phyloP scores from a whole-genome alignment of 2,797 vertebrate genomes.

The Centropyge bicolor region DNA sequence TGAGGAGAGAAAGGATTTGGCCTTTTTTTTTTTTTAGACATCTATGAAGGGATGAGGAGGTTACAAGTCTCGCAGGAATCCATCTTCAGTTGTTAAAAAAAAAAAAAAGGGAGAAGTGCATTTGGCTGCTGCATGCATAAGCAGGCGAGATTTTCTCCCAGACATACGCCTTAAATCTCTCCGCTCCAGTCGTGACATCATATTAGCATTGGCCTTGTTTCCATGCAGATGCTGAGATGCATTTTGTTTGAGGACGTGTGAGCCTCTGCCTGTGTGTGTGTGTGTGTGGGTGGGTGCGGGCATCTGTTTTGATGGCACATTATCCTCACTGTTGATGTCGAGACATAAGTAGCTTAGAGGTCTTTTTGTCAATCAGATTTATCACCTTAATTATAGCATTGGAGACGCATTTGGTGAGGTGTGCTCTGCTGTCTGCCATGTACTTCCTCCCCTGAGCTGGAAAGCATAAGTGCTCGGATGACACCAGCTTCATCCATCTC shows the following conservation, averaged over 20 bases:
- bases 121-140: slow-evolving; percentile 68
- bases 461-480: slow-evolving; percentile 58
- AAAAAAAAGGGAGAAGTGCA: slow-evolving; percentile 9
- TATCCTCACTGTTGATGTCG: slow-evolving; percentile 61
- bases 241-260: slow-evolving; percentile 53
- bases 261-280: slow-evolving; percentile 68
- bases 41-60: slow-evolving; percentile 55
- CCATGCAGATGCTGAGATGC: slow-evolving; percentile 58
- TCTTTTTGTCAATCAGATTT: slow-evolving; percentile 77
- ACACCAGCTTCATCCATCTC: slow-evolving; percentile 49
- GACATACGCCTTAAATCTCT: slow-evolving; percentile 67
- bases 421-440: slow-evolving; percentile 36
- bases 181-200: slow-evolving; percentile 60
- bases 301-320: slow-evolving; percentile 58
- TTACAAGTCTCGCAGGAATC: slow-evolving; percentile 54
- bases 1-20: slow-evolving; percentile 59
- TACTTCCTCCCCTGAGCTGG: slow-evolving; percentile 61
- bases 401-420: slow-evolving; percentile 55
- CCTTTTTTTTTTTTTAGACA: slow-evolving; percentile 52
- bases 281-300: not conserved
- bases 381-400: slow-evolving; percentile 78
- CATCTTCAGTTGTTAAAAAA: slow-evolving; percentile 47
- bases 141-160: slow-evolving; percentile 58
- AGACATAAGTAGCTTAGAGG: slow-evolving; percentile 73
- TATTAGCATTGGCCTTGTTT: slow-evolving; percentile 76